These are phyloP conservation scores for Diorhabda sublineata DNA, from an alignment of 1,140 invertebrate genomes.

Conservation along the genomic window DNA sequence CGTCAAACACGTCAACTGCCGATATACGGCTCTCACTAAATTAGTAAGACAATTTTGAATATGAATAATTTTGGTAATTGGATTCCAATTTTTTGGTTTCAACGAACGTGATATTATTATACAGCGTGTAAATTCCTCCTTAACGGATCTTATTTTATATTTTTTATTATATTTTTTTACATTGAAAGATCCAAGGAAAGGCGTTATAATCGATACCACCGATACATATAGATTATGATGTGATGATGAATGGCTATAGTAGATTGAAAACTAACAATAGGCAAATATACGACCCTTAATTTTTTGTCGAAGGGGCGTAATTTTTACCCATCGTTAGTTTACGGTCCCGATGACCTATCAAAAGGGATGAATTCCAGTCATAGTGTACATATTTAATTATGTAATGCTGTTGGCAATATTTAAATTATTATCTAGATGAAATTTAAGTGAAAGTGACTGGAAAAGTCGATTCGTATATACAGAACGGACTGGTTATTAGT, in stretches of 20 bases:
- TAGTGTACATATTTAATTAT: constrained; percentile 19
- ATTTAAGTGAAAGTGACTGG: constrained; percentile 31
- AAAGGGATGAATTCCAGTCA: constrained; percentile 38
- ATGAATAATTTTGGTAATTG: no score
- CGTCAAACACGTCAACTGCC: no score
- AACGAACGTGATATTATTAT: no score
- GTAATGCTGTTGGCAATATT: constrained; percentile 18
- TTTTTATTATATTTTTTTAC: not conserved
- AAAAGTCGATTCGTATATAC: constrained; percentile 15
- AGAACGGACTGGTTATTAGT: constrained; percentile 6
- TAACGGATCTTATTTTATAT: not conserved
- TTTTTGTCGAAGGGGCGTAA: not conserved
- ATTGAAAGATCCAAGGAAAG: not conserved
- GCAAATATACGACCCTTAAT: not conserved
- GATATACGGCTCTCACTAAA: no score
- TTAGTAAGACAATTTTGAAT: no score
- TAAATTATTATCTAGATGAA: constrained; percentile 33
- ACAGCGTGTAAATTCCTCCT: no score
- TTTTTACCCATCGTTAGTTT: not conserved
- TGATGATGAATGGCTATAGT: not conserved
- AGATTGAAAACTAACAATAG: not conserved
- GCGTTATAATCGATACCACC: not conserved
- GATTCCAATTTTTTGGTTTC: no score
- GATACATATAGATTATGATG: constrained; percentile 7
- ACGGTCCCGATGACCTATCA: not conserved